phyloP scores from a whole-genome alignment of 2,113 vertebrate species.

The Perognathus longimembris region DNA sequence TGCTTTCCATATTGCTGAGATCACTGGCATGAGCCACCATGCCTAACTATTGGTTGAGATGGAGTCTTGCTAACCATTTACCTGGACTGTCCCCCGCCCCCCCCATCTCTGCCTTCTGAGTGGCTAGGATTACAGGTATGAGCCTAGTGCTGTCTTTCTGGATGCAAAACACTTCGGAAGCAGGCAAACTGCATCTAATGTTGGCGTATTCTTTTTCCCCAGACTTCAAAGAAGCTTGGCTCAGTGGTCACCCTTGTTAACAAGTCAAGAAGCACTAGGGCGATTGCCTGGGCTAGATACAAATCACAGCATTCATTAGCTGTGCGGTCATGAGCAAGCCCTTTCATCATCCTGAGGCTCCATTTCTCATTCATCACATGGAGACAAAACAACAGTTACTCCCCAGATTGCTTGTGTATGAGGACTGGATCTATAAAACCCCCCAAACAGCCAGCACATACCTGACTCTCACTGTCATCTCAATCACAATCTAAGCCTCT shows the following conservation, averaged over 20 bases:
- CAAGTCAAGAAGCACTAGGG: neutral
- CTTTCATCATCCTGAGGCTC: constrained; percentile 13
- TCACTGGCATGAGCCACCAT: too few relatives aligned
- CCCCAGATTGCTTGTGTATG: neutral
- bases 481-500: neutral
- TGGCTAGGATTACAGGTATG: too few relatives aligned
- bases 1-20: too few relatives aligned
- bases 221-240: neutral
- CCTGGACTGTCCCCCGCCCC: too few relatives aligned
- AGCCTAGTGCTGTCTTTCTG: neutral
- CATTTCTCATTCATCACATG: constrained; percentile 14
- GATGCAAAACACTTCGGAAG: neutral
- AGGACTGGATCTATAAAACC: neutral
- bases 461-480: rapidly evolving
- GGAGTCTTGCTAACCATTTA: too few relatives aligned
- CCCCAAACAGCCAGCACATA: neutral
- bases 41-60: too few relatives aligned
- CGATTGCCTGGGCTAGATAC: rapidly evolving
- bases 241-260: rapidly evolving
- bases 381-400: constrained; percentile 18
- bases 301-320: neutral
- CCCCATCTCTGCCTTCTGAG: too few relatives aligned
- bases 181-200: neutral
- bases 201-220: neutral
- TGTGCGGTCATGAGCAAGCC: neutral